These are phyloP conservation scores for Gymnocypris eckloni DNA, from an alignment of 2,797 vertebrate species.

Conservation along the genomic window DNA sequence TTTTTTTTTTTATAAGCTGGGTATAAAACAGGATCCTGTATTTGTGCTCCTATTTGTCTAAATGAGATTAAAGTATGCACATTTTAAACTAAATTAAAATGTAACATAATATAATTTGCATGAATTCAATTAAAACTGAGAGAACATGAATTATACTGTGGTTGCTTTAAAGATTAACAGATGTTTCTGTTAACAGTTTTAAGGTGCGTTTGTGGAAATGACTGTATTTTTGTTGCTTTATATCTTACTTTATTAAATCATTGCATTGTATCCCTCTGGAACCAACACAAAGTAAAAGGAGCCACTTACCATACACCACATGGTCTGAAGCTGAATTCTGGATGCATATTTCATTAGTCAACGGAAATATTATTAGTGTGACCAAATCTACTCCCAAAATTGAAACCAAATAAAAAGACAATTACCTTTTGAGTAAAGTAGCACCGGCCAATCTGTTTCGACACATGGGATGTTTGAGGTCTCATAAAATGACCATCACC, in stretches of 20 bases:
- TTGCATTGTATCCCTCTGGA: not conserved
- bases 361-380: slow-evolving; percentile 18
- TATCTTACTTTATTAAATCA: not conserved
- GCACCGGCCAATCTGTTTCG: slow-evolving; percentile 44
- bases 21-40: not conserved
- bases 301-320: not conserved
- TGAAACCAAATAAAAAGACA: slow-evolving; percentile 51
- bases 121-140: slow-evolving; percentile 1
- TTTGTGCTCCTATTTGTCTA: not conserved
- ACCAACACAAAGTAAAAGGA: not conserved
- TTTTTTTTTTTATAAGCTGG: not conserved
- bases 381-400: slow-evolving; percentile 36
- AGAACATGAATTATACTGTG: slow-evolving; percentile 1
- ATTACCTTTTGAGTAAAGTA: slow-evolving; percentile 53
- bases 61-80: slow-evolving; percentile 4
- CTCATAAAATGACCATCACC: slow-evolving; percentile 55
- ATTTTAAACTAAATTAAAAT: slow-evolving; percentile 3
- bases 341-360: slow-evolving; percentile 11
- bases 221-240: not conserved
- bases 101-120: not conserved
- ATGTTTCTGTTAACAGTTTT: slow-evolving; percentile 24
- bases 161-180: slow-evolving; percentile 3
- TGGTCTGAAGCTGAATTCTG: not conserved
- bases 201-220: slow-evolving; percentile 4
- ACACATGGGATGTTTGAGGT: slow-evolving; percentile 46